Evolutionary conservation across 2,797 vertebrate species (phyloP).

Genomic region (Ceryle rudis): DNA sequence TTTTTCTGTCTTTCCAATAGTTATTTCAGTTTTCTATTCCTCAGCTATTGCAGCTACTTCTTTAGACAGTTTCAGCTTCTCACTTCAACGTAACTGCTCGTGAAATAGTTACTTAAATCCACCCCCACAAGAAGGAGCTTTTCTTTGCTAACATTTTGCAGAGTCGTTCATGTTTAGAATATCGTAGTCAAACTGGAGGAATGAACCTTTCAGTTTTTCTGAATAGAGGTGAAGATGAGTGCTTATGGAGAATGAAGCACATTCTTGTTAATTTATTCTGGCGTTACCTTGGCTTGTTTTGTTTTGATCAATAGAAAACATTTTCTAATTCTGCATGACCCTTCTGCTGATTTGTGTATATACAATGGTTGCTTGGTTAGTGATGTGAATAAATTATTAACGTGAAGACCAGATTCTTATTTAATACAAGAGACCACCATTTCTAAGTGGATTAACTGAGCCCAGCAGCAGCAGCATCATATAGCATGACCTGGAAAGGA

Average conservation of each 20-base stretch:
- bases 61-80: neutral
- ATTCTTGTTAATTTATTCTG: neutral
- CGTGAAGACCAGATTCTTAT: conserved; percentile 11
- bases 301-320: conserved; percentile 50
- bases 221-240: neutral
- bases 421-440: neutral
- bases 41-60: neutral
- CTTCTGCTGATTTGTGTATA: conserved; percentile 18
- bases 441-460: neutral
- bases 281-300: neutral
- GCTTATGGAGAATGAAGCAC: neutral
- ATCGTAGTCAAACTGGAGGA: neutral
- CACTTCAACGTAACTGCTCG: neutral
- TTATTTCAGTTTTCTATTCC: conserved; percentile 33
- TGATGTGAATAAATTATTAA: conserved; percentile 54
- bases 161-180: neutral
- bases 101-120: neutral
- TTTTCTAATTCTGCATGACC: conserved; percentile 33
- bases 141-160: neutral
- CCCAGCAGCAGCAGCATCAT: neutral
- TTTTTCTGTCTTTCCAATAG: conserved; percentile 6
- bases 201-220: neutral
- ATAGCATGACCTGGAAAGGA: neutral
- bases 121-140: neutral
- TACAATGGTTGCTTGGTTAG: conserved; percentile 4